Conservation (phyloP, 2,113 vertebrate species). For the Ornithorhynchus anatinus region DNA sequence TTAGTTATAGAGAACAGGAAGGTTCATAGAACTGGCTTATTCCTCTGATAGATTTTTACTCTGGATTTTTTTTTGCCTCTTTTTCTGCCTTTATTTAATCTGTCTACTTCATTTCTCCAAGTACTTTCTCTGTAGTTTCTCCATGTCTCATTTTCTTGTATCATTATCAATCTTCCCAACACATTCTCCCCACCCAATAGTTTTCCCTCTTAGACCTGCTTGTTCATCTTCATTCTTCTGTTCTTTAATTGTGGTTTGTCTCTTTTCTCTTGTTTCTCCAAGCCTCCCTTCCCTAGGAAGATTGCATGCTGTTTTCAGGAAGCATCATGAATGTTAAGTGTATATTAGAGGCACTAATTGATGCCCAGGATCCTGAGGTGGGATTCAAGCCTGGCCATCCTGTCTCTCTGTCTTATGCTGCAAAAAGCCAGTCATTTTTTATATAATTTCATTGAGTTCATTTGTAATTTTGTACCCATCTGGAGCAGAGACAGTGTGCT, state of each 20-base stretch:
- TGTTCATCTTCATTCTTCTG: neutral
- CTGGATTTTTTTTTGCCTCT: neutral
- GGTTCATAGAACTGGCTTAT: no score
- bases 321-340: neutral
- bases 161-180: neutral
- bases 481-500: no score
- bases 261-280: slow-evolving; percentile 4
- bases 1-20: no score
- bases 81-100: neutral
- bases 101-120: no score
- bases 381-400: neutral
- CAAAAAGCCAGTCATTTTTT: slow-evolving; percentile 47
- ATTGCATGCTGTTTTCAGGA: neutral
- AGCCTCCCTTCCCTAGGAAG: neutral
- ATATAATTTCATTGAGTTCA: slow-evolving; percentile 33
- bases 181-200: neutral
- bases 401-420: slow-evolving; percentile 36
- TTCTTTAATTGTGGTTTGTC: neutral
- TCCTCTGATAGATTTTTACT: no score
- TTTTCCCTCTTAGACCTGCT: neutral
- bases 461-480: slow-evolving; percentile 9
- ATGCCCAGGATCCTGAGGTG: slow-evolving; percentile 29
- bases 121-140: neutral
- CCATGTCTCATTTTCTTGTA: neutral
- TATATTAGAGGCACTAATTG: slow-evolving; percentile 17